Evolutionary conservation across 1,140 invertebrate species (phyloP), one percentile per base, ranked within the genome.

Genomic region (Apis laboriosa): DNA sequence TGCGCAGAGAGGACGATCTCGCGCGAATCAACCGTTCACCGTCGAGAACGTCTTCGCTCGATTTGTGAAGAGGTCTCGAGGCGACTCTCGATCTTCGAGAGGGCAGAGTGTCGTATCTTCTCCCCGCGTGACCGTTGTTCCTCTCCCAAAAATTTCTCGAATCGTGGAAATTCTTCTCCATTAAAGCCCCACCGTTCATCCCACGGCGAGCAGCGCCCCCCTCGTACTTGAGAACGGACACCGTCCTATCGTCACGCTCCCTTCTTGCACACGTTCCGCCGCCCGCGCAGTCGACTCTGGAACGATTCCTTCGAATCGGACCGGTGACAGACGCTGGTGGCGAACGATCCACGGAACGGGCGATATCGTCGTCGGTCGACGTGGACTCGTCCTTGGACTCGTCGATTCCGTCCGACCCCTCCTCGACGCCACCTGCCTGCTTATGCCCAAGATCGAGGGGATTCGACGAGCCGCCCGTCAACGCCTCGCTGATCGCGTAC

Each of bases 91-190:
- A 70, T 51, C 86, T 88, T 43, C 92, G 87, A 1, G 72, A 87
- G 0, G 93, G 92, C 80, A 94, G n/a, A 0, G 92, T 93, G 17
- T 90, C 93, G 79, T 91, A 94, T 12, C 84, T 90, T n/a, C 91
- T 76, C 11, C 86, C 84, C 17, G 82, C 55, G 75, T 64, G 80
- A 13, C 58, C 70, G 11, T 63, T 64, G 11, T 63, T 64, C 24
- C 28, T 74, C 49, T 28, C 28, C 21, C 24, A 15, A 28, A 7
- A 8, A 9, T 8, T 3, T 56, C 15, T 56, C 19, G 17, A 55
- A 21, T 83, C 80, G 15, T 68, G 74, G 15, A 76, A 74, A 24
- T 17, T 63, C 1, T 21, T 49, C 0, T 68, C 63, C 5, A 4
- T 34, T 34, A 34, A 34, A 34, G 13, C 2, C 1, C 28, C 21